Evolutionary conservation across 2,797 vertebrate species (phyloP).

Genomic region (Enteromius mattozi): DNA sequence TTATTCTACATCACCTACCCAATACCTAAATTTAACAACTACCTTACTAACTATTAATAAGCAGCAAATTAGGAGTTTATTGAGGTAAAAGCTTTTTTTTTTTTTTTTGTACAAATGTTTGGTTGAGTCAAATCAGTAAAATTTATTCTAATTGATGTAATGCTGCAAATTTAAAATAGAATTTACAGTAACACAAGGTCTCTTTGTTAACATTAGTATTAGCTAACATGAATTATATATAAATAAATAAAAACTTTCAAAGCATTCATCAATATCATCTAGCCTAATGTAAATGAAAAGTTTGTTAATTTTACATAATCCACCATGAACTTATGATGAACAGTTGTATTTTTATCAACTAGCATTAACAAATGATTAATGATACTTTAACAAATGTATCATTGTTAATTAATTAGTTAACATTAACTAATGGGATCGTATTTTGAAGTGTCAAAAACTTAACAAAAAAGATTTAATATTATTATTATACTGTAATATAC

Average conservation of each 20-base stretch:
- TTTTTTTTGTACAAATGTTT: background rate
- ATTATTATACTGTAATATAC: background rate
- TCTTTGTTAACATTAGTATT: background rate
- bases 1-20: no score
- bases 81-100: no score
- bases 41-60: no score
- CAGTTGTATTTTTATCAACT: background rate
- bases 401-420: background rate
- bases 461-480: background rate
- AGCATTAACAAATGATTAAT: background rate
- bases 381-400: background rate
- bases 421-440: background rate
- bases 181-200: background rate
- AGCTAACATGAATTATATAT: background rate
- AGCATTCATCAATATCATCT: background rate
- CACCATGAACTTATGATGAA: background rate
- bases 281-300: background rate
- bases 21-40: no score
- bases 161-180: background rate
- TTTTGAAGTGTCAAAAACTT: background rate
- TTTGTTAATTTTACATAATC: background rate
- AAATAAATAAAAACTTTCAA: background rate
- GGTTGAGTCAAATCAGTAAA: background rate
- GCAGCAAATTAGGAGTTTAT: no score
- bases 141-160: background rate